Evolutionary conservation across 2,888 invertebrate genomes (phyloP).

Genomic region (Dimorphilus gyrociliatus): DNA sequence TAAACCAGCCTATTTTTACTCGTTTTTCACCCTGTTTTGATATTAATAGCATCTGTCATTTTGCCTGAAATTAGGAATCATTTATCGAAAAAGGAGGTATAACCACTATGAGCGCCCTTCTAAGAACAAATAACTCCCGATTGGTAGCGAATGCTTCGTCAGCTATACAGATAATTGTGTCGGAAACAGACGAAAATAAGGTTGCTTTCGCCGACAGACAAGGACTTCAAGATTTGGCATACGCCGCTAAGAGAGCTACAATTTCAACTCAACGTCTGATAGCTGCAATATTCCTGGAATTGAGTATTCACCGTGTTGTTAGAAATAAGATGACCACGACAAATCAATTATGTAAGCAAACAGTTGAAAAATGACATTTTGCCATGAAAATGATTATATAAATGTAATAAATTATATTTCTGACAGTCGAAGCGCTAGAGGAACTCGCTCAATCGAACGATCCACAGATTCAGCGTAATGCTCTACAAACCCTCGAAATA

Average conservation of each 20-base stretch:
- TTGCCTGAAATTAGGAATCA: constrained; percentile 18
- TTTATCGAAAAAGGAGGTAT: constrained; percentile 29
- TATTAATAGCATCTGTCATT: not conserved
- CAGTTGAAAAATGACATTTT: no score
- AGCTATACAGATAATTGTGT: constrained; percentile 24
- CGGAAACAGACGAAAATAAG: constrained; percentile 27
- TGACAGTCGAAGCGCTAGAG: constrained; percentile 24
- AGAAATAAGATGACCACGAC: constrained; percentile 19
- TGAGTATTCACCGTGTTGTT: constrained; percentile 24
- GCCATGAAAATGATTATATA: not conserved
- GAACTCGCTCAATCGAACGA: constrained; percentile 20
- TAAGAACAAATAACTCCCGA: constrained; percentile 19
- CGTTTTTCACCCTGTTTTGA: not conserved
- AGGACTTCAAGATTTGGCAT: constrained; percentile 25
- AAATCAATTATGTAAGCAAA: constrained; percentile 24
- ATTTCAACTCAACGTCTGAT: constrained; percentile 20
- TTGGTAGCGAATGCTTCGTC: constrained; percentile 25
- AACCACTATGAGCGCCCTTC: constrained; percentile 20
- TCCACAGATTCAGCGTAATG: constrained; percentile 22
- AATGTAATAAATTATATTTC: not conserved
- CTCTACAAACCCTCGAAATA: constrained; percentile 28
- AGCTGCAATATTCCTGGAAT: constrained; percentile 27
- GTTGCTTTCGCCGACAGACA: constrained; percentile 22
- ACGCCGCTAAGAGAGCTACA: constrained; percentile 20
- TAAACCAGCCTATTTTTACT: constrained; percentile 5